Evolutionary conservation across 2,113 vertebrate species (phyloP), one percentile per base, ranked within the genome.

Genomic region (Austrofundulus limnaeus): DNA sequence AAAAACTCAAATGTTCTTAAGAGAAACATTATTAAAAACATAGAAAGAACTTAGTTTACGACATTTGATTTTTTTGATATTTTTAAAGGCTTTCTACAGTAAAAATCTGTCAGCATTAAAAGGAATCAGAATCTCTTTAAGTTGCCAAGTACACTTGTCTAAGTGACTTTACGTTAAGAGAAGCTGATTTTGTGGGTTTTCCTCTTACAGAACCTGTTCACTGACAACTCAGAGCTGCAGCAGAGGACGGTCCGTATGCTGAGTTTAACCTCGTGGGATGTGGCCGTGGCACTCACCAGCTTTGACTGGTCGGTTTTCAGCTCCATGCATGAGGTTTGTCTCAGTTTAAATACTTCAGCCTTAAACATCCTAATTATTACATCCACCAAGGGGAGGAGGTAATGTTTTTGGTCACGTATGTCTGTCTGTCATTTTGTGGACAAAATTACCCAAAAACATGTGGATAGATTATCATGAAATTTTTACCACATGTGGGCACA

Each of bases 241-340:
- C 95, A 95, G 82, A 92, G 91, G 57, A 92, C 94, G 0, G 89
- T 93, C 38, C 93, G 93, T 79, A 93, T 98, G 92, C 89, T 98
- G 69, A 94, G 92, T 78, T 94, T 98, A 87, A 97, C 98, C 89
- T 97, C 96, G 2, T 99, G 97, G 97, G 95, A 98, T 69, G 92
- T 98, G 52, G 95, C 96, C 49, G 90, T 96, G 50, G 94, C 96
- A 58, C 92, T 99, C 71, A 96, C 95, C 51, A 94, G 94, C 85
- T 96, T 96, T 77, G 97, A 99, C 83, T 97, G 96, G 96, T 92
- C 77, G 78, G 92, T 99, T 66, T 98, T 99, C 85, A 94, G 93
- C 81, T 94, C 94, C 3, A 92, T 98, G 69, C 95, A 98, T 0
- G 96, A 99, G 94, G 97, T 99, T 80, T 85, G 90, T 48, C 51